Conservation (phyloP, 2,888 invertebrate species). For the Chromoteleia sp. region DNA sequence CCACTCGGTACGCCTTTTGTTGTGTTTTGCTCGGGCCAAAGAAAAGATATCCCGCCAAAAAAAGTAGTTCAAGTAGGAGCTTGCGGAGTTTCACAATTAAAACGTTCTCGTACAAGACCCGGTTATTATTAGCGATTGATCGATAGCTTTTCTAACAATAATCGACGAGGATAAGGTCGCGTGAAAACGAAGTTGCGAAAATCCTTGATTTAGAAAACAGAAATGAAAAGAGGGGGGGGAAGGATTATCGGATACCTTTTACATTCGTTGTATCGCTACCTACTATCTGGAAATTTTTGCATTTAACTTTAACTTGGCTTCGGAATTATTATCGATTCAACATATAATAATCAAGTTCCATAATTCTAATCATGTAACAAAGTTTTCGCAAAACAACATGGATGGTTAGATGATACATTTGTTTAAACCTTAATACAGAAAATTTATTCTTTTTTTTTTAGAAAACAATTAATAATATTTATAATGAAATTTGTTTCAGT, state of each 20-base stretch:
- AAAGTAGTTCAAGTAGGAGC: slow-evolving; percentile 66
- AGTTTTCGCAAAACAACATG: too few relatives aligned
- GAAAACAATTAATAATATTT: too few relatives aligned
- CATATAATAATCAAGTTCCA: too few relatives aligned
- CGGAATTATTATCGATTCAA: too few relatives aligned
- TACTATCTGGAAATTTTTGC: too few relatives aligned
- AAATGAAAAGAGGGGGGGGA: slow-evolving; percentile 14
- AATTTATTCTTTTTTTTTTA: too few relatives aligned
- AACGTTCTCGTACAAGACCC: slow-evolving; percentile 47
- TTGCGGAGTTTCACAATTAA: slow-evolving; percentile 67
- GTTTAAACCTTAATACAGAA: too few relatives aligned
- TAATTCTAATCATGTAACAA: too few relatives aligned
- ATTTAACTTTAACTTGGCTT: background rate
- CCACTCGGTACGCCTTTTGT: slow-evolving; percentile 16
- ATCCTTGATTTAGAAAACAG: slow-evolving; percentile 49
- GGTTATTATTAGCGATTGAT: slow-evolving; percentile 69
- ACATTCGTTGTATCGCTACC: slow-evolving; percentile 6
- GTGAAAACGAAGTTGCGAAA: slow-evolving; percentile 37
- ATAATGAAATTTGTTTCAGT: too few relatives aligned
- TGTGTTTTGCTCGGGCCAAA: slow-evolving; percentile 15
- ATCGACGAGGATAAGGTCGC: slow-evolving; percentile 55
- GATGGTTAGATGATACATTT: too few relatives aligned
- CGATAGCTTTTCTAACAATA: slow-evolving; percentile 57
- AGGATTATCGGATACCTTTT: slow-evolving; percentile 14
- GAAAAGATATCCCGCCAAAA: slow-evolving; percentile 46